Evolutionary conservation across 2,797 vertebrate species (phyloP), one percentile per base, ranked within the genome.

Genomic region (Graptemys geographica): DNA sequence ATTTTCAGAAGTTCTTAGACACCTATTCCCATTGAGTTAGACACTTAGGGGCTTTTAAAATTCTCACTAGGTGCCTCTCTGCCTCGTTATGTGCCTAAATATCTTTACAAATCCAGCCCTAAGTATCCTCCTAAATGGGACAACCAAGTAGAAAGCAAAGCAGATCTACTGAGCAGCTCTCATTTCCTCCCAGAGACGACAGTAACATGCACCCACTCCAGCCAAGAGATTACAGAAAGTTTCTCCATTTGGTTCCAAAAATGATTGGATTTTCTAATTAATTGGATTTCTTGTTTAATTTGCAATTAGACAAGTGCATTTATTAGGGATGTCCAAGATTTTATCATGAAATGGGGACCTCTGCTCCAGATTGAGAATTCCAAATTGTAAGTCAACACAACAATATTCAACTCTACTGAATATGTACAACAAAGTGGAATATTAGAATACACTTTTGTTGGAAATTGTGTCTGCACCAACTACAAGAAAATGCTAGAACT

Each of bases 361-460:
- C 27, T 11, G 28, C 37, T 56, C 51, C 52, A 81, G n/a, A 55
- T 79, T 80, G 37, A 81, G 37, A 74, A 74, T 21, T 21, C 5
- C 69, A 41, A 41, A 41, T 41, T 74, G 69, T 90, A 93, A 80
- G 41, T 8, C 37, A 76, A 90, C 84, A 49, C 51, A 84, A 76
- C 44, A 8, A 47, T 76, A 47, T 47, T 52, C 6, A 85, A 83
- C 12, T 76, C 27, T 18, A 81, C 18, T 72, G 4, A 62, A 52
- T 55, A 21, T 62, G 83, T 85, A 33, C 16, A 87, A 37, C 57
- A 92, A 81, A 89, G 5, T 21, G 21, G 28, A 19, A 7, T 0
- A 6, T 2, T 79, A 44, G 9, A 11, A 12, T 9, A 5, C 6
- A 53, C 23, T 44, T 11, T 79, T 53, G 57, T 28, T 11, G 47